phyloP scores from a whole-genome alignment of 1,140 invertebrate species.

The Atta texana region DNA sequence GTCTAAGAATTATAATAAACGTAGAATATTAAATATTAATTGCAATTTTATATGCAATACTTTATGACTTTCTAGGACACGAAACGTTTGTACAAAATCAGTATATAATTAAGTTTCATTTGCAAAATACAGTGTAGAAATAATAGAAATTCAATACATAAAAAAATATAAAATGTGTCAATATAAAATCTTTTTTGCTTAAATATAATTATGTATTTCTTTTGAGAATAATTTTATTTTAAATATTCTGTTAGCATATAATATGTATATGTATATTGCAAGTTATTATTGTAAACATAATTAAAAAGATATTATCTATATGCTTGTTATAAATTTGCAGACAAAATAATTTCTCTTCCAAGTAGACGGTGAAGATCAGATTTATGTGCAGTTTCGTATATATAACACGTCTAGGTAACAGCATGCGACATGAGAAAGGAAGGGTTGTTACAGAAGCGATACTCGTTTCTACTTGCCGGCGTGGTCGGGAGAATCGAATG shows the following conservation, averaged over 20 bases:
- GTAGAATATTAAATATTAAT: neutral
- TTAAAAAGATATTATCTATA: neutral
- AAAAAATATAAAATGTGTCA: neutral
- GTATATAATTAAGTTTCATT: neutral
- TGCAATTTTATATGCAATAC: neutral
- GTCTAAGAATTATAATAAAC: neutral
- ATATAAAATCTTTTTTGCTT: neutral
- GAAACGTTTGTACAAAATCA: neutral
- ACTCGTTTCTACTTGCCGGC: conserved; percentile 7
- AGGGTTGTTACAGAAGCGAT: neutral
- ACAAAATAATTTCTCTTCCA: neutral
- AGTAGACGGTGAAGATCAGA: conserved; percentile 10
- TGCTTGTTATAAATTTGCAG: neutral
- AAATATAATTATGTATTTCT: neutral
- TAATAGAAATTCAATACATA: neutral
- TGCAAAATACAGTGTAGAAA: neutral
- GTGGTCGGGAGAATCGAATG: conserved; percentile 5
- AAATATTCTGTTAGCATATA: neutral
- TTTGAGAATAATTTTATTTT: neutral
- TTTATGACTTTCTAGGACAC: neutral
- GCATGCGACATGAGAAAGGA: neutral
- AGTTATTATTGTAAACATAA: neutral
- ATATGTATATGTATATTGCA: neutral
- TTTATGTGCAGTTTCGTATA: neutral
- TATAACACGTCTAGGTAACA: conserved; percentile 14